Percentiles rank a stretch among this genome's conserved stretches.
Conservation (phyloP, 2,797 vertebrate species). For the Mormyrops boulengeri region DNA sequence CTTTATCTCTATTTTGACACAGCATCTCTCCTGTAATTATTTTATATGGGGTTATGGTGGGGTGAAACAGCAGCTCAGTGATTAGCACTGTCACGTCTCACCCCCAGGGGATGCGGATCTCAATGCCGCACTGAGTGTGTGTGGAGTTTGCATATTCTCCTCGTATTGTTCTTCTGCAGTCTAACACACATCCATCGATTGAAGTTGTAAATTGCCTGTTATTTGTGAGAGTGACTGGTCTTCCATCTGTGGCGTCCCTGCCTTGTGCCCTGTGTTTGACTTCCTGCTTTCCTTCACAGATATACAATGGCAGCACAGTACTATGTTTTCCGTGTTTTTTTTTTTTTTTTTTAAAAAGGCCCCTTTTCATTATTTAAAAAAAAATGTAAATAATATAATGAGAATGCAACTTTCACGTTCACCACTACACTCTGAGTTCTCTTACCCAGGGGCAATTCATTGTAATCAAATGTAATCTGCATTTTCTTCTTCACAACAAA, state of each 20-base stretch:
- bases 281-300: neutral
- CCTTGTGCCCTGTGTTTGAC: neutral
- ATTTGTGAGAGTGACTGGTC: neutral
- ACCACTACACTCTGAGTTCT: neutral
- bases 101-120: neutral
- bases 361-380: neutral
- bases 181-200: neutral
- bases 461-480: constrained; percentile 16
- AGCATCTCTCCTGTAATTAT: neutral
- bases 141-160: neutral
- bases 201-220: neutral
- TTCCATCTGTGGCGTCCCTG: neutral
- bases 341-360: neutral
- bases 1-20: neutral
- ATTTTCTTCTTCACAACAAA: neutral
- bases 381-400: neutral
- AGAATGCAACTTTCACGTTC: neutral
- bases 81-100: neutral
- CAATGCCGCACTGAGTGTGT: neutral
- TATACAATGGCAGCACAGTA: neutral
- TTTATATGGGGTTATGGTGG: neutral
- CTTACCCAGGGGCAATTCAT: neutral
- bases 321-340: neutral
- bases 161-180: neutral
- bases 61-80: neutral